phyloP scores from a whole-genome alignment of 2,797 vertebrate genomes.

The Adelosebastes latens region DNA sequence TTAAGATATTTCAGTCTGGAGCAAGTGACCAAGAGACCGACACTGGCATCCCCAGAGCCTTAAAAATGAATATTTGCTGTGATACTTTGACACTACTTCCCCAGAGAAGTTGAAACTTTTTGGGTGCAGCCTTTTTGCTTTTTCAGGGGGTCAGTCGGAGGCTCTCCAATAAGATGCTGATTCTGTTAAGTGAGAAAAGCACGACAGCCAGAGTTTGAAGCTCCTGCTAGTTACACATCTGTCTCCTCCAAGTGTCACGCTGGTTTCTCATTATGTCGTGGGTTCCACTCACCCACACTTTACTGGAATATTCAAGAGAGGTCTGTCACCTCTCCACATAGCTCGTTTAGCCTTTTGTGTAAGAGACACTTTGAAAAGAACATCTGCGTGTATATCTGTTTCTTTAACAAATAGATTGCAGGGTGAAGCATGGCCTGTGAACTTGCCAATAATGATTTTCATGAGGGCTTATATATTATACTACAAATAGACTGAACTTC shows the following conservation, averaged over 20 bases:
- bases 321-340: neutral
- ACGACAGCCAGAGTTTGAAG: neutral
- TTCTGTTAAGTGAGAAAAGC: neutral
- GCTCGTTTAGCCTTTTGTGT: conserved; percentile 24
- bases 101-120: neutral
- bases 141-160: neutral
- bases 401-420: neutral
- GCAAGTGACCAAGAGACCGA: neutral
- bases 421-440: neutral
- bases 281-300: conserved; percentile 5
- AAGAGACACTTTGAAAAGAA: conserved; percentile 9
- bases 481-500: conserved; percentile 1
- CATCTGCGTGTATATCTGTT: neutral
- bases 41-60: neutral
- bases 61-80: neutral
- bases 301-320: conserved; percentile 13
- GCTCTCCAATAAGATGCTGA: neutral
- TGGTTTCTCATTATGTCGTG: conserved; percentile 19
- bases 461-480: conserved; percentile 2
- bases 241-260: conserved; percentile 2
- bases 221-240: conserved; percentile 10
- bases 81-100: neutral
- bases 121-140: neutral
- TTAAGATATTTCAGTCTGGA: neutral
- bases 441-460: neutral